Evolutionary conservation across 2,888 invertebrate species (phyloP), one percentile per base, ranked within the genome.

Genomic region (Lithodes maja): DNA sequence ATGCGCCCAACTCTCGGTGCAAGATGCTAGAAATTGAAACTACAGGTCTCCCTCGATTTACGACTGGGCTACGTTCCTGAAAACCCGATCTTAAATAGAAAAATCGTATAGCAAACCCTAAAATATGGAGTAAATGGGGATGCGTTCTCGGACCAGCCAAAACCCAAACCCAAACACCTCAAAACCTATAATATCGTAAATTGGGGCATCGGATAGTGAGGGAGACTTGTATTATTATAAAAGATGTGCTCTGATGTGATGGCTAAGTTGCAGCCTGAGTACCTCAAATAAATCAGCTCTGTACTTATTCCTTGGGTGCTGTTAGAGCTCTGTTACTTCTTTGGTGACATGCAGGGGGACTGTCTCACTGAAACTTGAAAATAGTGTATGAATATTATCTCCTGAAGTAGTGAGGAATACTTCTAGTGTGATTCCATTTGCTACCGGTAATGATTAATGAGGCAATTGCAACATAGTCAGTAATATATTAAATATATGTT

Each of bases 301-400:
- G 86, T 75, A 86, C 86, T 86, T 86, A 86, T 82, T 77, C 82
- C 86, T 77, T 54, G 81, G 86, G 75, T 68, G 86, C 61, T 86
- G 86, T 81, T 86, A 75, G 74, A 86, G 77, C 75, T 77, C 77
- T 52, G 75, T 86, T 86, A 86, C 86, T 86, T 78, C 80, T 86
- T 74, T 86, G 86, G 52, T 81, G 86, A 86, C 86, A 82, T 86
- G 81, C 86, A 82, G 82, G 77, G 74, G 80, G 86, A 55, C 86
- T 86, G 86, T 80, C 86, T 86, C 81, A 82, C 82, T 86, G 86
- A 86, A 86, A 86, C 86, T 86, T 86, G 77, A 86, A 86, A 82
- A 86, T 86, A 77, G 15, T 49, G 82, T 15, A 84, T 54, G 54
- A 84, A 84, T 75, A 54, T 54, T 75, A 54, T 54, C 52, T 69